Percentiles rank a stretch among this genome's conserved stretches.
Evolutionary conservation across 2,797 vertebrate genomes (phyloP).

Genomic region (Falco columbarius): DNA sequence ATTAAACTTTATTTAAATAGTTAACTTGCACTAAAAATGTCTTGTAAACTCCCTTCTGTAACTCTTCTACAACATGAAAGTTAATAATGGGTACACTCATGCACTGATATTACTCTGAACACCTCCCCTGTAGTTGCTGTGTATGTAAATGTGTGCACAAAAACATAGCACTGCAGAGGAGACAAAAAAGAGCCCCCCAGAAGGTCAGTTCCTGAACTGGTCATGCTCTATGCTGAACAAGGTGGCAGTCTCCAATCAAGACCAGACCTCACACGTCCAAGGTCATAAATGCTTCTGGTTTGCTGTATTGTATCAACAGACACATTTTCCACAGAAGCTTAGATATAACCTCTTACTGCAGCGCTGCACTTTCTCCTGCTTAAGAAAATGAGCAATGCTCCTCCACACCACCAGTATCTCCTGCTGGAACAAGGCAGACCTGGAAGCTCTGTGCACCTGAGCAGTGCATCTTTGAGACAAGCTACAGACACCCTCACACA

Average conservation of each 20-base stretch:
- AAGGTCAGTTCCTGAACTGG: not conserved
- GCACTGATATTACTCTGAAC: not conserved
- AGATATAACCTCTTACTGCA: not conserved
- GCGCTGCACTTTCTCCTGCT: not conserved
- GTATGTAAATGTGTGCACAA: not conserved
- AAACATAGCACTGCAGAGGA: not conserved
- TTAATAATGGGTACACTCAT: not conserved
- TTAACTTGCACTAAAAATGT: not conserved
- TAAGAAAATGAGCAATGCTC: not conserved
- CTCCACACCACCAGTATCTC: not conserved
- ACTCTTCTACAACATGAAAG: not conserved
- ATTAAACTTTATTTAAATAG: not conserved
- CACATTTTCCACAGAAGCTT: not conserved
- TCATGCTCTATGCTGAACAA: not conserved
- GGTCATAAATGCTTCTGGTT: not conserved
- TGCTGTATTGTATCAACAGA: not conserved
- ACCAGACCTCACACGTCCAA: not conserved
- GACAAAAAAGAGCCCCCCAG: not conserved
- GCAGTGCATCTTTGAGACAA: not conserved
- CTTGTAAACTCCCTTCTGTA: not conserved
- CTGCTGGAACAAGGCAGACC: not conserved
- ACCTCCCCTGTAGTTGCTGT: not conserved
- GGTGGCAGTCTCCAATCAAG: not conserved
- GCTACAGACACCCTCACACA: not conserved
- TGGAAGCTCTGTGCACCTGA: not conserved